Base-by-base conservation (phyloP, 2,113 vertebrate species). In the Neolamprologus ventralis region DNA sequence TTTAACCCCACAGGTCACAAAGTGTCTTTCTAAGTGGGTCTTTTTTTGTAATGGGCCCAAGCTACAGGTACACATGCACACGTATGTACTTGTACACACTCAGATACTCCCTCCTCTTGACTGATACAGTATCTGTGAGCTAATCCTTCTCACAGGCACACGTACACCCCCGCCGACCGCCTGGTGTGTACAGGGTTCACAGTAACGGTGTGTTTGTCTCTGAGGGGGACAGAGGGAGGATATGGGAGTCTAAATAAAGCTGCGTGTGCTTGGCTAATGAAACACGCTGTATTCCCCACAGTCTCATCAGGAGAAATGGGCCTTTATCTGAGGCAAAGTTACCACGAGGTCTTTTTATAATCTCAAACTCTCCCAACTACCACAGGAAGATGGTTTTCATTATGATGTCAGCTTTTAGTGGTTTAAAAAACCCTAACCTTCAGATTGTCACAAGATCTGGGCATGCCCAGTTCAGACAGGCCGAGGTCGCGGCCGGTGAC, bases 181-280 rank as follows among this genome's bases (percentile, higher is more conserved):
- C 89, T 53, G 90, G 85, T 91, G 93, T 88, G 86, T 81, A 63
- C 81, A 91, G 89, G 86, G 93, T 95, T 95, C 91, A 93, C 87
- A 87, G 87, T 90, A 89, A 87, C 78, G 37, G 87, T 91, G 93
- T 87, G 83, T 81, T 87, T 82, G 90, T 93, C 89, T 94, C 91
- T 81, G 85, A 82, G 91, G 91, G 87, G 68, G 79, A 49, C 85
- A 73, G 90, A 85, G 58, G 55, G 89, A 92, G 93, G 89, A 92
- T 92, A 80, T 89, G 89, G 86, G 91, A 93, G 89, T 93, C 93
- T 94, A 95, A 95, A 96, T 94, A 95, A 96, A 95, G 94, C 92
- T 88, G 16, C 63, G 89, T 93, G 89, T 85, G 89, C 93, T 91
- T 80, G 89, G 91, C 92, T 95, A 95, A 94, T 96, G 93, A 95